Evolutionary conservation across 1,140 invertebrate genomes (phyloP).

Genomic region (Drosophila varians): DNA sequence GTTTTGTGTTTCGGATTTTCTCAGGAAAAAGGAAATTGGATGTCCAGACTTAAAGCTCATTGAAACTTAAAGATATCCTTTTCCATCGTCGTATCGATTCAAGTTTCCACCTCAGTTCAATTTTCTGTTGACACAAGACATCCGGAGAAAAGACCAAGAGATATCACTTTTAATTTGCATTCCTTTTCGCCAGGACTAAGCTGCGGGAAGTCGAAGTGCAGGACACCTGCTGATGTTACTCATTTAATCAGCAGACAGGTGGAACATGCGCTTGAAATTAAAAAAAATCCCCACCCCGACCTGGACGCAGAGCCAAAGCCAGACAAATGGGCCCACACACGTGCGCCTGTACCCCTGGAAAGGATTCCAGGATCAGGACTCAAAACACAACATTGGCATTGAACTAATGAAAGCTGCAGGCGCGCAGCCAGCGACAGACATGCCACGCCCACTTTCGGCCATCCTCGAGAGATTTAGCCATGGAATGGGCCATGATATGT

Average conservation of each 20-base stretch:
- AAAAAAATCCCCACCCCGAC: conserved; percentile 51
- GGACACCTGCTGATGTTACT: conserved; percentile 40
- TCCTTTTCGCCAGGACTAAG: conserved; percentile 8
- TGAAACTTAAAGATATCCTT: conserved; percentile 9
- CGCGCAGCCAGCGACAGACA: conserved; percentile 23
- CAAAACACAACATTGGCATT: conserved; percentile 63
- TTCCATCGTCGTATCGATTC: conserved; percentile 23
- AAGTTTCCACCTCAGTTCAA: conserved; percentile 14
- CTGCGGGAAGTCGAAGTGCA: conserved; percentile 26
- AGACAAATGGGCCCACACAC: conserved; percentile 14
- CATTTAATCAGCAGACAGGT: conserved; percentile 55
- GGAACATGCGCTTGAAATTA: conserved; percentile 55
- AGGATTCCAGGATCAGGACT: conserved; percentile 5
- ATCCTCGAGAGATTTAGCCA: conserved; percentile 9
- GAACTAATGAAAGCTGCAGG: conserved; percentile 73
- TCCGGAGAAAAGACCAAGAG: background rate
- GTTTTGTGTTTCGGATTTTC: conserved; percentile 11
- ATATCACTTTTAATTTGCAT: conserved; percentile 63
- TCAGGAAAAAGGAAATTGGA: conserved; percentile 34
- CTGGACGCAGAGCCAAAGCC: background rate
- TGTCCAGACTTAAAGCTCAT: conserved; percentile 19
- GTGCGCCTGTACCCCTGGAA: conserved; percentile 7
- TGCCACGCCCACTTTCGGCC: conserved; percentile 2
- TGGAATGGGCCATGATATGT: conserved; percentile 34
- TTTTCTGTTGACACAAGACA: conserved; percentile 19